Evolutionary conservation across 2,113 vertebrate genomes (phyloP), one percentile per base, ranked within the genome.

Genomic region (Gymnogyps californianus): DNA sequence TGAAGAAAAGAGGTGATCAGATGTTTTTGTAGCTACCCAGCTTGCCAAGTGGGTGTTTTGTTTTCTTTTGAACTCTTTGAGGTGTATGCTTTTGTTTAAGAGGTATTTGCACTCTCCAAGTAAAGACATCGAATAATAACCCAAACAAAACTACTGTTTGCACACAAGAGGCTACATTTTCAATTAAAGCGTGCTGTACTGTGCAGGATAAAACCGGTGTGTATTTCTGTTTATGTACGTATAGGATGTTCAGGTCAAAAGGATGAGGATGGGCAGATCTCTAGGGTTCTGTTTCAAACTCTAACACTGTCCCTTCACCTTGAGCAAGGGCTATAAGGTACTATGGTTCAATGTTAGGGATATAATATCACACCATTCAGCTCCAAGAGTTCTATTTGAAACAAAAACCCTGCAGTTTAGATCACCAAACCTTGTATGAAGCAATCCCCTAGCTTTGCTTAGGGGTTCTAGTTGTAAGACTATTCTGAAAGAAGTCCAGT

Each of bases 241-340:
- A 11, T 42, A 54, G 12, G 74, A 49, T 77, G 57, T 46, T 77
- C 69, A 54, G 18, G 42, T 71, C 47, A 57, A 95, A 89, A 57
- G 34, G 10, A 55, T 66, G 57, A 83, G 17, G 29, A 65, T 79
- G 32, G 61, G 22, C 51, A 96, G 93, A 95, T 98, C 98, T 98
- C 12, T 40, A 36, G 32, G 5, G 15, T 17, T 84, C 54, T 65
- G 51, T 82, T 96, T 81, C 40, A 38, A 47, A 46, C 32, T 74
- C n/a, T 85, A 17, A 29, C 17, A 32, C 22, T 47, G 65, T 55
- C n/a, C 11, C 18, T 87, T 77, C 74, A 36, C 49, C 46, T 46
- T 49, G 4, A 58, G 18, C 32, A 78, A 65, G 25, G 29, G 11
- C 55, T 59, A 0, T 42, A 58, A 44, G 13, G 36, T 82, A 31